Percentiles rank a stretch among this genome's conserved stretches.
These are phyloP conservation scores for Lagopus muta DNA, from an alignment of 2,113 vertebrate genomes.

Conservation along the genomic window DNA sequence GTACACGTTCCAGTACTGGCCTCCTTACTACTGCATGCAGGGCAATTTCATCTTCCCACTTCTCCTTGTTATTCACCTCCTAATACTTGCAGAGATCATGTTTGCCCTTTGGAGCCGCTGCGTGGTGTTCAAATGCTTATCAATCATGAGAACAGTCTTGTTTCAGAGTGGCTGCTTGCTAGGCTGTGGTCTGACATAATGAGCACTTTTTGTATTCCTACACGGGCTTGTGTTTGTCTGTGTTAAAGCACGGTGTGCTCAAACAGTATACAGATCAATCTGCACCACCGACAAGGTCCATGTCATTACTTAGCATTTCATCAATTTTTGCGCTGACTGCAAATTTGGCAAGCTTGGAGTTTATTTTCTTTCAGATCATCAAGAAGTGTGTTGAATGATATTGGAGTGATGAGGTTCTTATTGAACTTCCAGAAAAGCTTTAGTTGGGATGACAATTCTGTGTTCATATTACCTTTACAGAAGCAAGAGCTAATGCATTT, in stretches of 20 bases:
- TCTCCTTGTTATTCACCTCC: slow-evolving; percentile 12
- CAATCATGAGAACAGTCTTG: not conserved
- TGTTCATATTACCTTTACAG: not conserved
- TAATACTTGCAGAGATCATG: not conserved
- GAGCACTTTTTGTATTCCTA: not conserved
- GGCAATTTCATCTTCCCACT: not conserved
- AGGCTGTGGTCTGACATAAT: not conserved
- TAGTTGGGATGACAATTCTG: not conserved
- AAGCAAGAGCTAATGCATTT: not conserved
- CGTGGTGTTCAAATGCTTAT: not conserved
- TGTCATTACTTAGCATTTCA: slow-evolving; percentile 38
- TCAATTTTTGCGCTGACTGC: not conserved
- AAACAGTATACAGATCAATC: not conserved
- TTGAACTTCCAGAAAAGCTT: not conserved
- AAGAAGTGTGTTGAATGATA: not conserved
- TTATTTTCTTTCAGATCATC: slow-evolving; percentile 33
- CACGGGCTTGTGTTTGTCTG: not conserved
- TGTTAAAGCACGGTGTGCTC: not conserved
- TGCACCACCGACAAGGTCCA: not conserved
- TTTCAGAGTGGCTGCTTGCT: not conserved
- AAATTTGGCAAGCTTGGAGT: not conserved
- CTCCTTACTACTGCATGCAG: not conserved
- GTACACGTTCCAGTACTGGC: not conserved
- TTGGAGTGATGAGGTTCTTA: slow-evolving; percentile 11
- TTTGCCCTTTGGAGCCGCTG: slow-evolving; percentile 18